Evolutionary conservation across 2,888 invertebrate species (phyloP), one percentile per base, ranked within the genome.

Genomic region (Germaria angustata): DNA sequence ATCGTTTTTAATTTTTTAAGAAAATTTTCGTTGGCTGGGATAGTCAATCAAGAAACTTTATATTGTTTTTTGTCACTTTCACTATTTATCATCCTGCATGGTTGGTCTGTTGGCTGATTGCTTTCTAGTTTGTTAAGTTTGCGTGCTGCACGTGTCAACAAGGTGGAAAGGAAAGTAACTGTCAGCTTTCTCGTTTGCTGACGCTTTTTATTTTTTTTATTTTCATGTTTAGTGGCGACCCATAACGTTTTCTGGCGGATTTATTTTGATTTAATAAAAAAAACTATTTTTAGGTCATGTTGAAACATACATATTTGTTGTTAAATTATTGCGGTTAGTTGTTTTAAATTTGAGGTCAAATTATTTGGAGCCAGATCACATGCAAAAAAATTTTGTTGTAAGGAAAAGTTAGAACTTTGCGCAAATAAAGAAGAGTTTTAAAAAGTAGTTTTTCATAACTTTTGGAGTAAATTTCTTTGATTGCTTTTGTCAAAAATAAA

Each of bases 91-190:
- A 55, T 55, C 66, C 28, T 41, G 61, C 13, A 65, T 69, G 44
- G 65, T 44, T 68, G 55, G 49, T 15, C 65, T 75, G 49, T 76
- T 69, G 63, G 57, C 69, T 71, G 75, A 71, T 75, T 57, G 39
- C 55, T 66, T 57, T 63, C 46, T 69, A n/a, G 17, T 49, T 57
- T 79, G 46, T 15, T 20, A 51, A 49, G 46, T 28, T 76, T 61
- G 77, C 77, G 68, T 77, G 77, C 51, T 61, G 61, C 77, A 77
- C 77, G 77, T 77, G 77, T 61, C 68, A 77, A 44, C 68, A 49
- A 46, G 20, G 32, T 44, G 36, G 39, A 49, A 66, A 49, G 34
- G 34, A 63, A 46, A 44, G 39, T 51, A 65, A 28, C 32, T 65
- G 55, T 13, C 49, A 17, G 46, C 22, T 46, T 75, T 51, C 61